Evolutionary conservation across 2,797 vertebrate genomes (phyloP).

Genomic region (Ctenopoma multispine): DNA sequence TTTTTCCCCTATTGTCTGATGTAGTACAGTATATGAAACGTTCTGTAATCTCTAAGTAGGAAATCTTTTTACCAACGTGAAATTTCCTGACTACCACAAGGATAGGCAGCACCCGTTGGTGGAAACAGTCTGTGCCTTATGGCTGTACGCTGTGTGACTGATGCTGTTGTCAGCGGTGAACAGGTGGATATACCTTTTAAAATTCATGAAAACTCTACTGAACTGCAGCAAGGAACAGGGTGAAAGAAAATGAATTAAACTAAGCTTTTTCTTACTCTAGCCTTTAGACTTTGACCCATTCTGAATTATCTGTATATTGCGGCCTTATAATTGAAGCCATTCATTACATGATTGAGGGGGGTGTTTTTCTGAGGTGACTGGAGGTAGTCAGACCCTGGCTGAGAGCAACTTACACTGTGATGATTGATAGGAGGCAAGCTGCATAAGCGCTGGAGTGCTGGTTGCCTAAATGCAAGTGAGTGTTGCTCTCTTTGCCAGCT

Average conservation of each 20-base stretch:
- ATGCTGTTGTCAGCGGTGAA: constrained; percentile 60
- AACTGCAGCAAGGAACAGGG: constrained; percentile 32
- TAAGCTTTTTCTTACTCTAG: constrained; percentile 24
- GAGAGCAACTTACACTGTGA: constrained; percentile 59
- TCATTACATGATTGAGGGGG: constrained; percentile 76
- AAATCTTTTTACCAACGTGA: constrained; percentile 39
- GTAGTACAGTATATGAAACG: constrained; percentile 40
- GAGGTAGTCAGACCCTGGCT: constrained; percentile 67
- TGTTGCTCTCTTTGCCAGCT: constrained; percentile 69
- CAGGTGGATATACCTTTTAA: constrained; percentile 63
- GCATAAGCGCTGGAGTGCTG: constrained; percentile 64
- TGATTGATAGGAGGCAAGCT: constrained; percentile 75
- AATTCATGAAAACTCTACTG: constrained; percentile 66
- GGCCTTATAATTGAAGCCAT: constrained; percentile 72
- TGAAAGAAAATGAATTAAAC: constrained; percentile 59
- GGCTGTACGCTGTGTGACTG: constrained; percentile 61
- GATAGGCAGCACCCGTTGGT: constrained; percentile 44
- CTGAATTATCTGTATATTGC: constrained; percentile 67
- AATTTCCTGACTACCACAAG: constrained; percentile 40
- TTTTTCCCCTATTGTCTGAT: constrained; percentile 39
- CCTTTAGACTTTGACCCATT: constrained; percentile 63
- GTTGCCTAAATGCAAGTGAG: constrained; percentile 77
- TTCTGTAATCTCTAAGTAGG: constrained; percentile 42
- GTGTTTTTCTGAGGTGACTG: constrained; percentile 62
- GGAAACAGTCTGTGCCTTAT: constrained; percentile 42